Evolutionary conservation across 2,888 invertebrate species (phyloP).

Genomic region (Nasonia oneida): DNA sequence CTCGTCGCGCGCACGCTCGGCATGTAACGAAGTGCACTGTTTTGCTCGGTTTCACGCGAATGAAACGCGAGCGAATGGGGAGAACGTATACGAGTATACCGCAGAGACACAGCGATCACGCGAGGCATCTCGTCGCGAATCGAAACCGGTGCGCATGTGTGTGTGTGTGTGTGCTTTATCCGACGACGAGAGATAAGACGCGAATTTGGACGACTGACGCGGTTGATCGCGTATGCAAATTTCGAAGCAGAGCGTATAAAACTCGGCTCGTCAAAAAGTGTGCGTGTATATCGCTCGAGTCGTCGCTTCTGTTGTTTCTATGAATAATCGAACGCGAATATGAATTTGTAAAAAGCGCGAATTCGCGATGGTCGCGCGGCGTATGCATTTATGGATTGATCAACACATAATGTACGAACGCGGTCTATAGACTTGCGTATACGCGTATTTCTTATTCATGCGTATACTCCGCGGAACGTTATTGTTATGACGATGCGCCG

Average conservation of each 20-base stretch:
- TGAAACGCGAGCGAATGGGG: background rate
- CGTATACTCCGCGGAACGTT: no score
- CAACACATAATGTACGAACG: no score
- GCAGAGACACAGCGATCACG: background rate
- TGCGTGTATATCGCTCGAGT: background rate
- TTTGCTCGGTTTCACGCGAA: conserved; percentile 22
- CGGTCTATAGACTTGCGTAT: no score
- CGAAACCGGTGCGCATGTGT: background rate
- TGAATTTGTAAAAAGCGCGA: no score
- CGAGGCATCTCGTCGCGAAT: background rate
- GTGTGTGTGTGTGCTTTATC: background rate
- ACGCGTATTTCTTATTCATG: no score
- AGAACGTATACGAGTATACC: background rate
- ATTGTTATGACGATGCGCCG: no score
- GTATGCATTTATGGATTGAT: no score
- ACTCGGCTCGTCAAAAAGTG: background rate
- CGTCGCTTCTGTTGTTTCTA: background rate
- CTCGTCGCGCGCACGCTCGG: conserved; percentile 57
- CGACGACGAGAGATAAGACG: background rate
- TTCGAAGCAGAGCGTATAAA: background rate
- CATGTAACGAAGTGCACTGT: conserved; percentile 46
- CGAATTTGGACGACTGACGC: background rate
- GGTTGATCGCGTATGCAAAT: background rate
- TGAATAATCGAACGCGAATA: no score
- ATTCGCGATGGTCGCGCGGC: no score